Evolutionary conservation across 2,888 invertebrate genomes (phyloP).

Genomic region (Uloborus plumipes): DNA sequence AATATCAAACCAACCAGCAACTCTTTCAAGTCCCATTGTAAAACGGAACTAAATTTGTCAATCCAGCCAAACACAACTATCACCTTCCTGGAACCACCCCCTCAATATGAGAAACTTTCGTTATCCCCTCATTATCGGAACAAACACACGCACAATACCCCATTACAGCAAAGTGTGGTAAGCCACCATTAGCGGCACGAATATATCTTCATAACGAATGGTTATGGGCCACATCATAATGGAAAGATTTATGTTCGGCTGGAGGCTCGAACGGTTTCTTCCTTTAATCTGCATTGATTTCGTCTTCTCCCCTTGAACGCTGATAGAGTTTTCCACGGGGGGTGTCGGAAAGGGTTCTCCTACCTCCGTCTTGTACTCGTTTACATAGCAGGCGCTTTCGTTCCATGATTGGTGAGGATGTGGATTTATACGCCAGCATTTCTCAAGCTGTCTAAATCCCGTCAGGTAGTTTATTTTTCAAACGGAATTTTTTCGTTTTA

Average conservation of each 20-base stretch:
- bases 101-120: background rate
- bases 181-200: conserved; percentile 56
- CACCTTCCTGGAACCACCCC: background rate
- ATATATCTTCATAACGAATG: conserved; percentile 63
- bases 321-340: conserved; percentile 26
- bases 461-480: no score
- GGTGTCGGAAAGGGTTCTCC: background rate
- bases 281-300: conserved; percentile 62
- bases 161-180: conserved; percentile 60
- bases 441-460: conserved; percentile 29
- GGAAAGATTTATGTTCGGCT: conserved; percentile 56
- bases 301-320: conserved; percentile 42
- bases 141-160: conserved; percentile 42
- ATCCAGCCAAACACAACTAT: background rate
- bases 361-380: no score
- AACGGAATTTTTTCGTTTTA: no score
- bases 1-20: no score
- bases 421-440: conserved; percentile 26
- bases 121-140: conserved; percentile 21
- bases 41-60: background rate
- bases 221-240: conserved; percentile 60
- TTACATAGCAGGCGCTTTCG: background rate
- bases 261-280: conserved; percentile 23
- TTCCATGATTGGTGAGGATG: conserved; percentile 21
- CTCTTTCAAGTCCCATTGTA: background rate